Evolutionary conservation across 92 coral and sea anemone genomes (phyloP).

Genomic region (Meandrina meandrites): DNA sequence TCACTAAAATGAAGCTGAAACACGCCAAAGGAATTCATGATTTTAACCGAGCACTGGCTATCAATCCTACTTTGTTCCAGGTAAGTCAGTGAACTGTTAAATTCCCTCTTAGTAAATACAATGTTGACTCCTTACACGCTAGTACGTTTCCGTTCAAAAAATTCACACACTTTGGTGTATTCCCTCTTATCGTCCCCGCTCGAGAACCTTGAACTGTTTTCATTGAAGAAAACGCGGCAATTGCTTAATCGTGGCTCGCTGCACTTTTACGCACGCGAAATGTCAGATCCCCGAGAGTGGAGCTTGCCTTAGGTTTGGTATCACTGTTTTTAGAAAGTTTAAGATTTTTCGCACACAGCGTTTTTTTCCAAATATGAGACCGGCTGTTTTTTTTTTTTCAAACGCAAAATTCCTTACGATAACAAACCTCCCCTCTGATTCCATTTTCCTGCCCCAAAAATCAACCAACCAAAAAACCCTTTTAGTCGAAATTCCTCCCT

Average conservation of each 20-base stretch:
- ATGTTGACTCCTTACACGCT: not conserved
- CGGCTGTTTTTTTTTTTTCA: too few species aligned
- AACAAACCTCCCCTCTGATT: too few species aligned
- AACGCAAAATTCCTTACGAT: too few species aligned
- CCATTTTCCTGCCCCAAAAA: too few species aligned
- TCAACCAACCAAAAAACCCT: not conserved
- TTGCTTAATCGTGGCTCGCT: too few species aligned
- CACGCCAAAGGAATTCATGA: slow-evolving; percentile 95
- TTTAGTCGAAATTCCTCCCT: not conserved
- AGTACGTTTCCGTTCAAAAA: not conserved
- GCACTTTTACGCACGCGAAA: too few species aligned
- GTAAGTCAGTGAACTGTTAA: slow-evolving; percentile 36
- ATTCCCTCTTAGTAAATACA: not conserved
- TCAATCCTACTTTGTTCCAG: slow-evolving; percentile 90
- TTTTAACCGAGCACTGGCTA: slow-evolving; percentile 97
- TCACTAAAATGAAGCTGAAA: slow-evolving; percentile 91
- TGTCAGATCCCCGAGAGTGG: too few species aligned
- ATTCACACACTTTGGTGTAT: too few species aligned
- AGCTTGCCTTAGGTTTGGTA: too few species aligned
- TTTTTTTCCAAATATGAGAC: too few species aligned
- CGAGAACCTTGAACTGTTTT: not conserved
- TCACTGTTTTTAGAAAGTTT: too few species aligned
- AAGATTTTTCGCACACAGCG: too few species aligned
- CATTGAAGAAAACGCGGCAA: not conserved
- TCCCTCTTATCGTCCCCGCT: not conserved